Conservation (phyloP, 2,797 vertebrate species). For the Enteromius treurensis region DNA sequence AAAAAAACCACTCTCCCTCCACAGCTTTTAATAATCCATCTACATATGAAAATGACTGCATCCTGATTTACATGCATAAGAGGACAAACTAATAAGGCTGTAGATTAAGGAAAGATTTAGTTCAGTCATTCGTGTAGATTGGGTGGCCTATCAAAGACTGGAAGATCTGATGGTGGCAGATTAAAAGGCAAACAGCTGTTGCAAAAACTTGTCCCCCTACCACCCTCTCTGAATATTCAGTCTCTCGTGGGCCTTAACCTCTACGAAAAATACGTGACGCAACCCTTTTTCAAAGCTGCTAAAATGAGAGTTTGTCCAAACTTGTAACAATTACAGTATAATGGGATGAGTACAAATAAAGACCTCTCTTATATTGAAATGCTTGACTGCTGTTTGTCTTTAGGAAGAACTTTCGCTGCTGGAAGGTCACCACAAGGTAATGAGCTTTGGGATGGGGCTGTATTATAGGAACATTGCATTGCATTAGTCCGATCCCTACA, state of each 20-base stretch:
- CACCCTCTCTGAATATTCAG: slow-evolving; percentile 66
- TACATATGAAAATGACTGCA: slow-evolving; percentile 82
- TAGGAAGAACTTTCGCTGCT: slow-evolving; percentile 61
- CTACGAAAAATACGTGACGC: slow-evolving; percentile 6
- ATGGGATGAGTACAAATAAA: slow-evolving; percentile 50
- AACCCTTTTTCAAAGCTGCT: slow-evolving; percentile 31
- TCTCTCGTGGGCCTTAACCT: slow-evolving; percentile 24
- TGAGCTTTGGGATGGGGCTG: slow-evolving; percentile 62
- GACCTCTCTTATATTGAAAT: slow-evolving; percentile 45
- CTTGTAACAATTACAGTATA: slow-evolving; percentile 30
- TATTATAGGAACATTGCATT: slow-evolving; percentile 56
- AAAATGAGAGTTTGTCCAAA: slow-evolving; percentile 45
- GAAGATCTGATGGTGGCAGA: slow-evolving; percentile 87
- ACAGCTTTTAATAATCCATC: slow-evolving; percentile 81
- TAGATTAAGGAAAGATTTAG: slow-evolving; percentile 91
- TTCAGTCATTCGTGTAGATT: slow-evolving; percentile 89
- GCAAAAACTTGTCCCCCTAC: slow-evolving; percentile 71
- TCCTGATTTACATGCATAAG: slow-evolving; percentile 87
- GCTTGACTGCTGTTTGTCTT: slow-evolving; percentile 62
- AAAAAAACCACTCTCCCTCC: slow-evolving; percentile 48
- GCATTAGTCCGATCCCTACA: slow-evolving; percentile 60
- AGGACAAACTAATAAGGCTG: slow-evolving; percentile 85
- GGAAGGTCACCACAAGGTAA: slow-evolving; percentile 70
- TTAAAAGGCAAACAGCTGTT: slow-evolving; percentile 90
- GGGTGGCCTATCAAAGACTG: slow-evolving; percentile 85